Conservation (phyloP, 2,888 invertebrate species). For the Diploptera punctata region DNA sequence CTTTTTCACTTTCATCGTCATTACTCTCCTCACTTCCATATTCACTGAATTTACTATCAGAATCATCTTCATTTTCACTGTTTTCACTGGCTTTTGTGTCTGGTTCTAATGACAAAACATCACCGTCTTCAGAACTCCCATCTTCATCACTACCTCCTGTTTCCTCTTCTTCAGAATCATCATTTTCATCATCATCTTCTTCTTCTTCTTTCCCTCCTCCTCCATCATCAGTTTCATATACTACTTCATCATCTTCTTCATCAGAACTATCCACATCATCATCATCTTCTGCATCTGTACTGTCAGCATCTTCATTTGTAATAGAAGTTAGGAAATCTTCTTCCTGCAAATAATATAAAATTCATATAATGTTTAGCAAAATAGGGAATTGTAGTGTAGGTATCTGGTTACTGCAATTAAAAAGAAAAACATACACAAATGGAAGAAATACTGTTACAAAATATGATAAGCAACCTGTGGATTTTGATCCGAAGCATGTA, state of each 20-base stretch:
- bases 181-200: too few relatives aligned
- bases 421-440: too few relatives aligned
- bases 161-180: too few relatives aligned
- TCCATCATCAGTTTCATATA: conserved; percentile 50
- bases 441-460: too few relatives aligned
- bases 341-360: background rate
- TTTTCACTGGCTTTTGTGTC: conserved; percentile 15
- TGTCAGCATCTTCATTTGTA: conserved; percentile 54
- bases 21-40: conserved; percentile 38
- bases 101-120: conserved; percentile 44
- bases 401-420: too few relatives aligned
- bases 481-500: too few relatives aligned
- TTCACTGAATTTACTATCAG: conserved; percentile 33
- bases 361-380: too few relatives aligned
- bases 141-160: too few relatives aligned
- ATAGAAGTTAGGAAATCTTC: conserved; percentile 35
- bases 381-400: too few relatives aligned
- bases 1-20: conserved; percentile 23
- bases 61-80: conserved; percentile 34
- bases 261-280: conserved; percentile 50
- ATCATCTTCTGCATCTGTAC: conserved; percentile 57
- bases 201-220: too few relatives aligned
- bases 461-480: too few relatives aligned
- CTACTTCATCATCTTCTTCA: conserved; percentile 52
- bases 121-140: too few relatives aligned